phyloP scores from a whole-genome alignment of 2,888 invertebrate genomes.

The Ganaspis brasiliensis region DNA sequence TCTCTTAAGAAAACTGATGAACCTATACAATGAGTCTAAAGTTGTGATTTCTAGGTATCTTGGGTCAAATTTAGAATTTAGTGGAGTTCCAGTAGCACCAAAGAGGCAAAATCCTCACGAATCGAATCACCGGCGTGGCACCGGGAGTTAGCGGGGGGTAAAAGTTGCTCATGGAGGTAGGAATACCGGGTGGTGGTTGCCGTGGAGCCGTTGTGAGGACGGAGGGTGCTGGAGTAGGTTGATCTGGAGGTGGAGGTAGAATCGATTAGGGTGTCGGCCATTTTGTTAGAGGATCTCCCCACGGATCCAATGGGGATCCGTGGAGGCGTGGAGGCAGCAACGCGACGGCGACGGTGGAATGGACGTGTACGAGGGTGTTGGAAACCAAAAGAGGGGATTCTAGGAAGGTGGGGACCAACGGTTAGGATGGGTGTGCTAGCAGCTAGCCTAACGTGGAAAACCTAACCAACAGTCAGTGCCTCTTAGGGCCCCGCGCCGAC shows the following conservation, averaged over 20 bases:
- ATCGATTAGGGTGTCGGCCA: constrained; percentile 79
- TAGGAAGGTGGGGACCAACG: constrained; percentile 53
- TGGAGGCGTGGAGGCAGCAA: constrained; percentile 73
- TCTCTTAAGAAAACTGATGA: no score
- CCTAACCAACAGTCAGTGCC: constrained; percentile 74
- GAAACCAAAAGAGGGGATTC: constrained; percentile 42
- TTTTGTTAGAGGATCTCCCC: constrained; percentile 75
- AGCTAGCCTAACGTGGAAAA: constrained; percentile 55
- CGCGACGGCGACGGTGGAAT: constrained; percentile 53
- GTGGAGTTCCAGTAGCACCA: not conserved
- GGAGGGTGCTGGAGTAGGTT: constrained; percentile 38
- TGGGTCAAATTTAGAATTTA: not conserved
- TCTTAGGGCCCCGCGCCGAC: constrained; percentile 76
- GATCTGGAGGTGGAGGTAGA: constrained; percentile 62
- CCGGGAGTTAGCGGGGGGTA: constrained; percentile 42
- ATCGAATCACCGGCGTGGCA: constrained; percentile 19
- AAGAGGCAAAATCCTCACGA: constrained; percentile 7
- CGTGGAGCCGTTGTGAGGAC: constrained; percentile 24
- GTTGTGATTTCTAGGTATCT: not conserved
- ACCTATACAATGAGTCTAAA: not conserved
- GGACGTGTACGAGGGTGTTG: constrained; percentile 46
- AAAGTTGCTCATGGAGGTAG: constrained; percentile 22
- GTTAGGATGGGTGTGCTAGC: constrained; percentile 61
- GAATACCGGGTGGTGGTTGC: constrained; percentile 33
- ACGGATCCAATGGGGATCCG: constrained; percentile 65